These are phyloP conservation scores for Hyposoter dolosus DNA, from an alignment of 2,888 invertebrate genomes.

Conservation along the genomic window DNA sequence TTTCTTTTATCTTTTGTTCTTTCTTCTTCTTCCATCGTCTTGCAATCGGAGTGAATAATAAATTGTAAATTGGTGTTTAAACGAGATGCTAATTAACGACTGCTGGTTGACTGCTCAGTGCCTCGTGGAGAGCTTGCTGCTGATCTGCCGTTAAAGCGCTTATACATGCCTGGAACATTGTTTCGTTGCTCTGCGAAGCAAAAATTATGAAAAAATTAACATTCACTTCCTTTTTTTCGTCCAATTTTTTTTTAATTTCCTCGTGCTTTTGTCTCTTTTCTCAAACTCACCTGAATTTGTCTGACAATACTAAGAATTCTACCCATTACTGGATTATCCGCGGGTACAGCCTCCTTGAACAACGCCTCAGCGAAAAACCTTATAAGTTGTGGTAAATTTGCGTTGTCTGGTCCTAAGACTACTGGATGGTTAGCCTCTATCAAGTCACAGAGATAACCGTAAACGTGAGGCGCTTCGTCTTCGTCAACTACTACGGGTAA, in stretches of 20 bases:
- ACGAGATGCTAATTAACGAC: constrained; percentile 68
- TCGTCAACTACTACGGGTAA: constrained; percentile 98
- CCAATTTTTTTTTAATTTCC: not conserved
- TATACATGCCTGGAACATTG: constrained; percentile 93
- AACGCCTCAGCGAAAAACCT: constrained; percentile 96
- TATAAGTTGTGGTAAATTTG: constrained; percentile 95
- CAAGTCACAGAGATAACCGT: constrained; percentile 97
- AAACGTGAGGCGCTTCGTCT: constrained; percentile 98
- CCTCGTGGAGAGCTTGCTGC: constrained; percentile 93
- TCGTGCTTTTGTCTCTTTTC: constrained; percentile 69
- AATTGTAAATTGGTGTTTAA: constrained; percentile 63
- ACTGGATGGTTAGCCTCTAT: constrained; percentile 95
- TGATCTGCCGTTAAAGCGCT: constrained; percentile 92
- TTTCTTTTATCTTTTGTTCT: constrained; percentile 65
- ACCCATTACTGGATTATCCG: constrained; percentile 90
- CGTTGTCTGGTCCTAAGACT: constrained; percentile 94
- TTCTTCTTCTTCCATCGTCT: constrained; percentile 60
- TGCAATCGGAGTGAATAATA: constrained; percentile 54
- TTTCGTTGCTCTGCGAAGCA: constrained; percentile 89
- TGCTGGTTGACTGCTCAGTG: constrained; percentile 85
- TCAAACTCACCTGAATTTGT: constrained; percentile 91
- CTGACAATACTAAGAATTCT: constrained; percentile 94
- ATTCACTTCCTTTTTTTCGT: not conserved
- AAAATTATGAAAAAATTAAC: constrained; percentile 25
- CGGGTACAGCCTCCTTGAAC: constrained; percentile 92